phyloP scores from a whole-genome alignment of 2,113 vertebrate genomes.

The Myodes glareolus region DNA sequence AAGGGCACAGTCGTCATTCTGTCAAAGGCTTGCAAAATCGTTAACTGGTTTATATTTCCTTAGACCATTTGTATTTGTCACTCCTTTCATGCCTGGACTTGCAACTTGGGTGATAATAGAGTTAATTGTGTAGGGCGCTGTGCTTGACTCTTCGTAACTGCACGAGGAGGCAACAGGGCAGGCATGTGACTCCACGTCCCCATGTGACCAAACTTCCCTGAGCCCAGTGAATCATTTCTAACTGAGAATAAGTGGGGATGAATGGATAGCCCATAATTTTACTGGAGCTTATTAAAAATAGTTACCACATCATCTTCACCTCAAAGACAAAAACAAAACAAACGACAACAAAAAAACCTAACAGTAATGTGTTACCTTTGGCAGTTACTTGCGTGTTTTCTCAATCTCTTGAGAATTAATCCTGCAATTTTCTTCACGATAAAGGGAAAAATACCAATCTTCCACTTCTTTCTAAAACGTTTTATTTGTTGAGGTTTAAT shows the following conservation, averaged over 20 bases:
- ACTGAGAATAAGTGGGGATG: background rate
- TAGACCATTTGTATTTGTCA: background rate
- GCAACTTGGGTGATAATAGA: background rate
- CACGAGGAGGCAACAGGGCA: accelerated
- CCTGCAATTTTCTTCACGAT: background rate
- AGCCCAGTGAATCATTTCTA: background rate
- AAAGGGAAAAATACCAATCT: background rate
- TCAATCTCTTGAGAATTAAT: background rate
- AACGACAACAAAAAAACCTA: background rate
- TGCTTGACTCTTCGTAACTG: background rate
- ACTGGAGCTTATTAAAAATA: background rate
- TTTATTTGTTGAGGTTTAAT: background rate
- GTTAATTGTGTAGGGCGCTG: background rate
- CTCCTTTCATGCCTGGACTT: background rate
- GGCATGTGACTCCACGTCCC: background rate
- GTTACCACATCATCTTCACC: background rate
- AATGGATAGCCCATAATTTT: background rate
- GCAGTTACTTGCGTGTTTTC: background rate
- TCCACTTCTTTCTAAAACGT: background rate
- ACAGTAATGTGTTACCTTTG: background rate
- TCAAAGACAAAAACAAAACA: background rate
- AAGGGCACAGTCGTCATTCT: background rate
- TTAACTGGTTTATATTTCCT: background rate
- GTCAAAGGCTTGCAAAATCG: background rate
- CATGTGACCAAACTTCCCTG: accelerated